Percentiles rank a stretch among this genome's conserved stretches.
Conservation (phyloP, 2,797 vertebrate genomes). For the Gouania willdenowi region DNA sequence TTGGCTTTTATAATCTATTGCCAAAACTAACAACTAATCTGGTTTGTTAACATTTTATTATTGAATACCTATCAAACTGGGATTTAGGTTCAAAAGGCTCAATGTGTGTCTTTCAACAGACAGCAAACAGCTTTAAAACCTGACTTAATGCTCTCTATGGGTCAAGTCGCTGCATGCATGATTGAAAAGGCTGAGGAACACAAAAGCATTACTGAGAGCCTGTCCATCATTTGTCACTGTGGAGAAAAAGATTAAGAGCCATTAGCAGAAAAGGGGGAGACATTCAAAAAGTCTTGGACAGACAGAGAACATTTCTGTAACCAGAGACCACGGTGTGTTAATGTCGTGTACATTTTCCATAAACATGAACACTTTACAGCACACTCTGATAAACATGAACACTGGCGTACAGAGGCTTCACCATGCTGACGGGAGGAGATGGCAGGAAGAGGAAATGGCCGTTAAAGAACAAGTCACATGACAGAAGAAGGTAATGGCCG, state of each 20-base stretch:
- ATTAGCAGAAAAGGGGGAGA: slow-evolving; percentile 75
- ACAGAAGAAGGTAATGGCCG: slow-evolving; percentile 77
- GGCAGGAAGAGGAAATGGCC: slow-evolving; percentile 79
- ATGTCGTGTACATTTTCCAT: slow-evolving; percentile 63
- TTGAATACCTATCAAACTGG: slow-evolving; percentile 39
- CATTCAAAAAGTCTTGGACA: slow-evolving; percentile 58
- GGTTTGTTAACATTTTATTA: slow-evolving; percentile 59
- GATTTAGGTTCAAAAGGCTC: slow-evolving; percentile 23
- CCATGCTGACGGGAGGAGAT: slow-evolving; percentile 84
- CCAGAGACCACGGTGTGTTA: slow-evolving; percentile 62
- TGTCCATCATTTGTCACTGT: slow-evolving; percentile 76
- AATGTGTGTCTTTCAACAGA: slow-evolving; percentile 38
- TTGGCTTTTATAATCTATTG: slow-evolving; percentile 25
- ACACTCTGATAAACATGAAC: slow-evolving; percentile 79
- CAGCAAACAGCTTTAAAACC: slow-evolving; percentile 39
- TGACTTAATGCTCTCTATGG: slow-evolving; percentile 50
- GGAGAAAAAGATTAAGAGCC: slow-evolving; percentile 78
- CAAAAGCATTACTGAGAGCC: slow-evolving; percentile 73
- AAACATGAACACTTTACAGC: slow-evolving; percentile 79
- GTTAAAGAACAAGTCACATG: slow-evolving; percentile 75
- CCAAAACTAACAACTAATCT: slow-evolving; percentile 40
- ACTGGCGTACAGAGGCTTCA: slow-evolving; percentile 84
- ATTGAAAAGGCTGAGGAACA: slow-evolving; percentile 70
- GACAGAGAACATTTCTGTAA: slow-evolving; percentile 59
- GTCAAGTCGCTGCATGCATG: slow-evolving; percentile 53